Conservation (phyloP, 2,888 invertebrate species). For the Caradrina kadenii region DNA sequence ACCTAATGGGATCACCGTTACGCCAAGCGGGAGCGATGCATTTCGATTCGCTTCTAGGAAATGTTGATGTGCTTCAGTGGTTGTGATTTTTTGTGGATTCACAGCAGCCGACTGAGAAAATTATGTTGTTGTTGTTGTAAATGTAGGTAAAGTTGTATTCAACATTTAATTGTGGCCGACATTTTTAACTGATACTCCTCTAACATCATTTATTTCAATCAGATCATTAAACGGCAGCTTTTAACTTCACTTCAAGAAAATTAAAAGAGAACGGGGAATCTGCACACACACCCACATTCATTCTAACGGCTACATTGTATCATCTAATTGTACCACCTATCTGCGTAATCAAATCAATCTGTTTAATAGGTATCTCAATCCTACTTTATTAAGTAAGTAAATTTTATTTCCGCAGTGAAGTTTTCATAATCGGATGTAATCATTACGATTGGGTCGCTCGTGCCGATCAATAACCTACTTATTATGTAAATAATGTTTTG, state of each 20-base stretch:
- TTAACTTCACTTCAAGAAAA: too few relatives aligned
- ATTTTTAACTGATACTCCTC: conserved; percentile 12
- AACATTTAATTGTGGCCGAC: background rate
- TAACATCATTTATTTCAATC: too few relatives aligned
- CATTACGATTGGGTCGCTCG: conserved; percentile 6
- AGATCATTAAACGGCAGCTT: too few relatives aligned
- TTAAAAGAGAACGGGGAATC: background rate
- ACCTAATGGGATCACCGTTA: conserved; percentile 72
- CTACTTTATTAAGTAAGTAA: conserved; percentile 18
- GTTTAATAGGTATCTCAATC: conserved; percentile 37
- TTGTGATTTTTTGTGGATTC: conserved; percentile 48
- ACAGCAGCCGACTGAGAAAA: conserved; percentile 36
- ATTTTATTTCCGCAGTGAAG: conserved; percentile 36
- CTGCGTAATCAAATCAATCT: conserved; percentile 43
- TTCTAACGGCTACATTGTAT: conserved; percentile 4
- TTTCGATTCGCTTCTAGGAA: conserved; percentile 63
- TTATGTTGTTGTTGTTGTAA: conserved; percentile 43
- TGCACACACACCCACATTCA: conserved; percentile 36
- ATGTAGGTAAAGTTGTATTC: conserved; percentile 22
- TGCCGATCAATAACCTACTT: background rate
- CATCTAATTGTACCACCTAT: conserved; percentile 10
- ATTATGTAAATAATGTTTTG: conserved; percentile 1
- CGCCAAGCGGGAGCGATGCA: conserved; percentile 60
- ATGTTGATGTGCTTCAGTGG: conserved; percentile 58
- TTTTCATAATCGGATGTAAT: conserved; percentile 30